Evolutionary conservation across 2,888 invertebrate genomes (phyloP), one percentile per base, ranked within the genome.

Genomic region (Lepidocyrtoides sp.): DNA sequence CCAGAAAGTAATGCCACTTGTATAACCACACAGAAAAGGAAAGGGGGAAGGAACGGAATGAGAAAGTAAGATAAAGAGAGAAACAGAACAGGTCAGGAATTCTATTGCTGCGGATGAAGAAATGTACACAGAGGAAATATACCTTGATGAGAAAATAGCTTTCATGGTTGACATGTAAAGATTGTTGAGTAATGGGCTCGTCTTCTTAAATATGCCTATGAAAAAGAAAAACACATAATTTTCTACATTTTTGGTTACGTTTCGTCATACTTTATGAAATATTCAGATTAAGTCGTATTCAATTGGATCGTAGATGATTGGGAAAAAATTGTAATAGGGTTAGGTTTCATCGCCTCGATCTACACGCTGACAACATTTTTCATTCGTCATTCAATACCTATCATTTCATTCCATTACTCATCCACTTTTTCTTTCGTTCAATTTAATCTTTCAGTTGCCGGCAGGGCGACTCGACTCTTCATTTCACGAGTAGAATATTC

Each of bases 21-120:
- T 72, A 23, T 5, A 72, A 72, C 20, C 69, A 72, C 69, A 72
- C 69, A 72, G 69, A 41, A 72, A 72, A 44, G 20, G 41, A 20
- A 41, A 72, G 23, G 20, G n/a, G 20, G 66, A 66, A 41, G 32
- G 63, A 32, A 8, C 2, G 32, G 14, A 66, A 4, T 14, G 63
- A 10, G 32, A 57, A 20, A 12, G 32, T 10, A 26, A 23, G 7
- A 36, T 36, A 36, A 7, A 36, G 36, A 36, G 36, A 10, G 29
- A 63, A 29, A 23, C 60, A 60, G 66, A 36, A 36, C 60, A 5
- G 23, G 60, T 23, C 8, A 26, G 60, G 20, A 29, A 57, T 57
- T 23, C 23, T 57, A 48, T 10, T 48, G 48, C 3, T 48, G 12
- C 3, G 3, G 63, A 20, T 63, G 41, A 3, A 41, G 14, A 17